Percentiles rank a stretch among this genome's conserved stretches.
Conservation (phyloP, 2,888 invertebrate genomes). For the Cantharis rustica region DNA sequence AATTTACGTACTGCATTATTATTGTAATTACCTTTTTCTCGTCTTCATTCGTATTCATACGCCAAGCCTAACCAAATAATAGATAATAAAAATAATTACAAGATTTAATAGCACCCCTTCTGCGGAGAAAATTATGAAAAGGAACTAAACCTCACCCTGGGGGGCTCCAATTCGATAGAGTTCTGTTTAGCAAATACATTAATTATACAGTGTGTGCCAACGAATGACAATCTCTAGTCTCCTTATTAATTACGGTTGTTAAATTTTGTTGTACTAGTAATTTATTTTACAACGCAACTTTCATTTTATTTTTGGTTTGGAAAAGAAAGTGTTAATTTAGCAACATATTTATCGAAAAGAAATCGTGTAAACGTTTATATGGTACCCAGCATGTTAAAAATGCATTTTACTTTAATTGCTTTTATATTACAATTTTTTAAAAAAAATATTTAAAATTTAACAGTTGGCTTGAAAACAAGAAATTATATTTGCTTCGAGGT, state of each 20-base stretch:
- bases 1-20: background rate
- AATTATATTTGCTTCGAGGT: background rate
- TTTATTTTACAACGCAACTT: background rate
- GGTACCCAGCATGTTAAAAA: background rate
- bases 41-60: background rate
- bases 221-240: background rate
- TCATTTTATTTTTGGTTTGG: background rate
- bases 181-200: background rate
- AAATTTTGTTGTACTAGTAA: background rate
- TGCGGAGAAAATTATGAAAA: background rate
- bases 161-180: background rate
- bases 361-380: background rate
- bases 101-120: background rate
- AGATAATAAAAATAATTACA: background rate
- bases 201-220: background rate
- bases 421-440: background rate
- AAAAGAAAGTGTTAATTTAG: background rate
- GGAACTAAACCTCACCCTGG: background rate
- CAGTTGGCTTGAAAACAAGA: background rate
- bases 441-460: background rate
- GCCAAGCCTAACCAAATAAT: background rate
- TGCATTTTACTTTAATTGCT: background rate
- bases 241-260: background rate
- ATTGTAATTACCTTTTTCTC: background rate
- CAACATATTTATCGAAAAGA: background rate